Evolutionary conservation across 2,797 vertebrate genomes (phyloP), one percentile per base, ranked within the genome.

Genomic region (Martes flavigula): DNA sequence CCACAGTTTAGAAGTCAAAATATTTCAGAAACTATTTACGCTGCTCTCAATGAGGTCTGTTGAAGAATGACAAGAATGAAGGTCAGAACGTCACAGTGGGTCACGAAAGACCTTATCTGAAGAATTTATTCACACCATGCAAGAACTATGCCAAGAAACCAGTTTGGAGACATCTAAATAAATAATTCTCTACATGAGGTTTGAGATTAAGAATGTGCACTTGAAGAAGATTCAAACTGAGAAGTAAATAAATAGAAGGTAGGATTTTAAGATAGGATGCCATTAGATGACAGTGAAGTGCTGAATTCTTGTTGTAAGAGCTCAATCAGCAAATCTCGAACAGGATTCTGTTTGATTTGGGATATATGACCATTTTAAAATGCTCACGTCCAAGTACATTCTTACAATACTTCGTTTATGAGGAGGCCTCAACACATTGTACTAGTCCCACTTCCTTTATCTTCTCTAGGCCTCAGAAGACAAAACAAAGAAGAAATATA

Each of bases 51-150:
- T 94, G 97, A 97, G 96, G 96, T 94, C 97, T 96, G 92, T 64
- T 97, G 92, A 98, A 97, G 95, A 98, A 98, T 97, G 97, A 98
- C 92, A 98, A 96, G 98, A 98, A 98, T 98, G 98, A 98, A 98
- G 98, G 98, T 98, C 98, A 98, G 97, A 96, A 97, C 95, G 98
- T 97, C 97, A 97, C 97, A 98, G 97, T 97, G 97, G 97, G 97
- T 96, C 96, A 97, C 0, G 75, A 97, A 97, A 98, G 98, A 97
- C 97, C 98, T 98, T 98, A 98, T 98, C 98, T 97, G 95, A 98
- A 98, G 97, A 98, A 98, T 98, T 97, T 98, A 97, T 98, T 97
- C 97, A 98, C 97, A 97, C 97, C 98, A 98, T 97, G 98, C 97
- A 97, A 98, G 96, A 97, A 97, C 92, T 97, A 97, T 98, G 98